Base-by-base conservation (phyloP, 37 sponge, comb jelly and placozoan species). In the Lycopodina hypogea region DNA sequence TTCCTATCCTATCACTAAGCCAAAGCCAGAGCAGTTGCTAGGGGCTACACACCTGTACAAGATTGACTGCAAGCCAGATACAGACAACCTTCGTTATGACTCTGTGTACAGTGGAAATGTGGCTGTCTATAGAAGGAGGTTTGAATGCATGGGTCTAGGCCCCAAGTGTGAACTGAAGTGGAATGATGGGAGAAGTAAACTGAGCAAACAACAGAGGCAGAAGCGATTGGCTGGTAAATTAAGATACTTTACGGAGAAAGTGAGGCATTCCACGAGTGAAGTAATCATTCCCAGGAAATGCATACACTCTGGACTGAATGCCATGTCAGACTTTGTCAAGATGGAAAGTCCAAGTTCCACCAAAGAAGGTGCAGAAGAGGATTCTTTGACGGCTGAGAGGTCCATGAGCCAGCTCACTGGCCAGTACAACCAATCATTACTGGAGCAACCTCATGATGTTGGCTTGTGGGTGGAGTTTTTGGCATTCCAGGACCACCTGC, bases 391-490 rank as follows among this genome's bases (percentile, higher is more conserved):
- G 7, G 60, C 75, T 30, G 90, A 85, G 65, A 19, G 29, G 39
- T 81, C 78, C 33, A 29, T 85, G 55, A 66, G 67, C 2, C 74
- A 88, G 56, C 32, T 40, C 19, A 76, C 84, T 2, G 70, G 40
- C 4, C 50, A 65, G 38, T 93, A 87, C 80, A 86, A 93, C 51
- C 60, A 30, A 17, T 6, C 38, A 8, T 70, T 93, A 18, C 71
- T 55, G 2, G 72, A 89, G 22, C 78, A 90, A 18, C 92, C 94
- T 8, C 78, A 77, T 56, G 75, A 93, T 76, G 79, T 90, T 6
- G 15, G 18, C 15, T 79, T 93, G 42, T 93, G 94, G 94, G 56
- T 93, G 24, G 75, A 90, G 74, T 93, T 93, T 41, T 74, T 93
- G 32, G 55, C 42, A 15, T 82, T 86, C 75, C 93, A 93, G 48